These are phyloP conservation scores for Enteromius thamalakanensis DNA, from an alignment of 2,797 vertebrate species.

Conservation along the genomic window DNA sequence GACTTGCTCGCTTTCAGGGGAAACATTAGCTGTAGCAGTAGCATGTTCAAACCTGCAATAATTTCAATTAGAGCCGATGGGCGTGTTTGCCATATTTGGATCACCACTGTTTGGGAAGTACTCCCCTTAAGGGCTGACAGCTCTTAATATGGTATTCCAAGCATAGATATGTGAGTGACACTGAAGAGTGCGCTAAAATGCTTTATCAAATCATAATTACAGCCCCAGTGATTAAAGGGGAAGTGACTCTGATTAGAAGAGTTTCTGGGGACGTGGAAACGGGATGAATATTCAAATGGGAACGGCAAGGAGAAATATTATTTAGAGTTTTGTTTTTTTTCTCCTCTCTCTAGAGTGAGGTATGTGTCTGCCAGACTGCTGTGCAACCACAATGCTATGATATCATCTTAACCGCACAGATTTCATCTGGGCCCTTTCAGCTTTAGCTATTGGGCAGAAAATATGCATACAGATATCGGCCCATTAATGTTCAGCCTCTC, in stretches of 20 bases:
- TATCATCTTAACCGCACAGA: slow-evolving; percentile 66
- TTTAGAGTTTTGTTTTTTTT: slow-evolving; percentile 59
- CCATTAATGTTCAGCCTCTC: slow-evolving; percentile 29
- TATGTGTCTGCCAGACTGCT: slow-evolving; percentile 59
- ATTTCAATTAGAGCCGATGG: slow-evolving; percentile 79
- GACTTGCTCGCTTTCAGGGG: slow-evolving; percentile 51
- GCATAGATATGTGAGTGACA: slow-evolving; percentile 82
- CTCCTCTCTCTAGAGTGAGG: slow-evolving; percentile 47
- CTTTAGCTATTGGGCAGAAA: slow-evolving; percentile 64
- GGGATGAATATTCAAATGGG: slow-evolving; percentile 79
- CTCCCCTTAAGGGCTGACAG: slow-evolving; percentile 75
- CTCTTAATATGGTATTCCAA: slow-evolving; percentile 78
- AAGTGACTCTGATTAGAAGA: slow-evolving; percentile 83
- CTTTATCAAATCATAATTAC: slow-evolving; percentile 84
- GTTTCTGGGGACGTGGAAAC: slow-evolving; percentile 77
- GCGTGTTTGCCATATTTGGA: slow-evolving; percentile 74
- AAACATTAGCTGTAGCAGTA: slow-evolving; percentile 43
- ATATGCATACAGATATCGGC: slow-evolving; percentile 46
- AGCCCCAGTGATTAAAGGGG: slow-evolving; percentile 82
- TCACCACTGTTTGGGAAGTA: slow-evolving; percentile 70
- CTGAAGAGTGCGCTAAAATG: slow-evolving; percentile 77
- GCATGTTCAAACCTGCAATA: slow-evolving; percentile 61
- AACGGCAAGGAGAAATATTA: slow-evolving; percentile 64
- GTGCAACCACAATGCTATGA: slow-evolving; percentile 59
- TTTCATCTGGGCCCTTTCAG: slow-evolving; percentile 62